A percentile compares a stretch with the other conserved stretches of the same genome.
phyloP scores from a whole-genome alignment of 2,888 invertebrate genomes.

The Drosophila mercatorum region DNA sequence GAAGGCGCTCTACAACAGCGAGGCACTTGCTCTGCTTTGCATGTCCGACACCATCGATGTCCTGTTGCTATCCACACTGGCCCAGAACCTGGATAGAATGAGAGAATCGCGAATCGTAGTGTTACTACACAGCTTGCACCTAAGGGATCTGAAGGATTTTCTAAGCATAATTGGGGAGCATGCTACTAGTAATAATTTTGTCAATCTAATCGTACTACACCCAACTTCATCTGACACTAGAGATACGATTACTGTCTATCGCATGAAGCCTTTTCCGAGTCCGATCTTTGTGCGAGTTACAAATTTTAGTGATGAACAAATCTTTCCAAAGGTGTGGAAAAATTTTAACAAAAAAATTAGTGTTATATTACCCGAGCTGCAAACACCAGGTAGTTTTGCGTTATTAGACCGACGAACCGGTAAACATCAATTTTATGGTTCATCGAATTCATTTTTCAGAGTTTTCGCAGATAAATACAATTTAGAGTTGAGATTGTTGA shows the following conservation, averaged over 20 bases:
- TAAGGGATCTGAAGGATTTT: neutral
- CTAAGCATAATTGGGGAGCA: neutral
- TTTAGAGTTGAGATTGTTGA: neutral
- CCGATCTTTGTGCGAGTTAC: neutral
- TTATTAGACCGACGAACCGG: neutral
- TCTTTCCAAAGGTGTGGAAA: neutral
- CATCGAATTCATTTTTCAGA: neutral
- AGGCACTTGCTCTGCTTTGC: constrained; percentile 29
- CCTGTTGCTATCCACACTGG: constrained; percentile 17
- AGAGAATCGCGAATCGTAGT: constrained; percentile 31
- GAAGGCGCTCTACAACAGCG: constrained; percentile 5
- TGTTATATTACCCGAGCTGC: neutral
- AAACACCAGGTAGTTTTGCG: constrained; percentile 3
- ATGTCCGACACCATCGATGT: constrained; percentile 14
- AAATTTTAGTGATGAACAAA: neutral
- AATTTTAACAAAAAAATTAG: constrained; percentile 15
- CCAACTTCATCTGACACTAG: neutral
- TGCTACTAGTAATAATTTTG: neutral
- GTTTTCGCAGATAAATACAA: constrained; percentile 31
- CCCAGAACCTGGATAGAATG: constrained; percentile 28
- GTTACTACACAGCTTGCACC: constrained; percentile 3
- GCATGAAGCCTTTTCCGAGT: constrained; percentile 34
- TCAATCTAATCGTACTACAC: constrained; percentile 30
- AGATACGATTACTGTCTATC: neutral
- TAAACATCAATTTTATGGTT: neutral